phyloP scores from a whole-genome alignment of 2,797 vertebrate genomes.

The Poeciliopsis gracilis region DNA sequence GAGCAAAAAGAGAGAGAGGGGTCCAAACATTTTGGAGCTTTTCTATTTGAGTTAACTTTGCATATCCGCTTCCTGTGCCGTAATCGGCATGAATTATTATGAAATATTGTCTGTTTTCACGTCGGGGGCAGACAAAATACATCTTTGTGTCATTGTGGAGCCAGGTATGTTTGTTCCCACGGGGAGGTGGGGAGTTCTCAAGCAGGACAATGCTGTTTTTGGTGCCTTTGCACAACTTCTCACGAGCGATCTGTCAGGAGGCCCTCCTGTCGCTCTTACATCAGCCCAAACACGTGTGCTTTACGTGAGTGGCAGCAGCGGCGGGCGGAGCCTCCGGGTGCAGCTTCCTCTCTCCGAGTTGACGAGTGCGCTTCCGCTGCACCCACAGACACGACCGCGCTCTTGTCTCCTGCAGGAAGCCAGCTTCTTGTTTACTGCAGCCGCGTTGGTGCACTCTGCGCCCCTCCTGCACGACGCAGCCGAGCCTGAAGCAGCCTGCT shows the following conservation, averaged over 20 bases:
- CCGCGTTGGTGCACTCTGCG: slow-evolving; percentile 11
- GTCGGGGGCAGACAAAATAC: not conserved
- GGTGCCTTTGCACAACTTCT: not conserved
- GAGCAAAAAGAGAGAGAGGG: slow-evolving; percentile 2
- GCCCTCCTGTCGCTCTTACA: slow-evolving; percentile 18
- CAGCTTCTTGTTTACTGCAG: slow-evolving; percentile 65
- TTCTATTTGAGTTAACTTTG: not conserved
- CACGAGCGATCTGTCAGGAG: slow-evolving; percentile 12
- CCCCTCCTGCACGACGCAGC: slow-evolving; percentile 4
- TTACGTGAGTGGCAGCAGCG: not conserved
- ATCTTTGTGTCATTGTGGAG: not conserved
- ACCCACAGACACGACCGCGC: slow-evolving; percentile 49
- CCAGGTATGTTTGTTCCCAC: slow-evolving; percentile 7
- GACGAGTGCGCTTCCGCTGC: slow-evolving; percentile 60
- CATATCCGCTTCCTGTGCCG: not conserved
- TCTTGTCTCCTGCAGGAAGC: slow-evolving; percentile 76
- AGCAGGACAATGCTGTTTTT: slow-evolving; percentile 34
- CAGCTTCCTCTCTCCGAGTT: slow-evolving; percentile 64
- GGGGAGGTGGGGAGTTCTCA: not conserved
- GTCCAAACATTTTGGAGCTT: not conserved
- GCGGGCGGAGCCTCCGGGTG: slow-evolving; percentile 41
- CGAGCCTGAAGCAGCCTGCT: slow-evolving; percentile 6
- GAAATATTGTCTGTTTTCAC: slow-evolving; percentile 20
- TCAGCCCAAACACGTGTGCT: slow-evolving; percentile 24
- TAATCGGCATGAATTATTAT: not conserved